Evolutionary conservation across 1,140 invertebrate genomes (phyloP).

Genomic region (Drosophila lini): DNA sequence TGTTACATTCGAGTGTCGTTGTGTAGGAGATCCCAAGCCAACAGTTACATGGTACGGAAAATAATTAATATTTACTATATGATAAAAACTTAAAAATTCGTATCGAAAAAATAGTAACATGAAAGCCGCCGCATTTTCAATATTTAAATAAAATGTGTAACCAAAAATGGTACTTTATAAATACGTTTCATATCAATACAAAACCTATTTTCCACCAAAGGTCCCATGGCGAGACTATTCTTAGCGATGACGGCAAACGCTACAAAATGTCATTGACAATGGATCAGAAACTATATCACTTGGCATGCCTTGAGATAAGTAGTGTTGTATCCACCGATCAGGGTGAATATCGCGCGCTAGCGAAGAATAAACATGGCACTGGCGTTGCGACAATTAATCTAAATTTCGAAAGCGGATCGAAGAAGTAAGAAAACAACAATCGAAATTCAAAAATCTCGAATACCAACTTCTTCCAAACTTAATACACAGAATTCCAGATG

Average conservation of each 20-base stretch:
- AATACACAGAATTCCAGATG: conserved; percentile 95
- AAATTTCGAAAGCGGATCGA: conserved; percentile 95
- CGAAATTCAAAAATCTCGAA: conserved; percentile 21
- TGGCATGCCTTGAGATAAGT: conserved; percentile 93
- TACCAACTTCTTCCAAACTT: conserved; percentile 40
- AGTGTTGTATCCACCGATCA: conserved; percentile 93
- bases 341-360: conserved; percentile 96
- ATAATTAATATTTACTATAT: conserved; percentile 6
- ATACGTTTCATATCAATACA: conserved; percentile 26
- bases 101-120: not conserved
- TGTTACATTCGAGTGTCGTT: conserved; percentile 97
- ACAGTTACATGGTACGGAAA: conserved; percentile 92
- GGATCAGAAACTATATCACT: conserved; percentile 95
- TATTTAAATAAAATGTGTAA: not conserved
- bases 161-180: conserved; percentile 12
- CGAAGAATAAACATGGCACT: conserved; percentile 96
- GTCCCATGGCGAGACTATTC: conserved; percentile 92
- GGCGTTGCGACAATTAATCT: conserved; percentile 97
- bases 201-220: conserved; percentile 85
- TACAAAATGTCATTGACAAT: conserved; percentile 91
- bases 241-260: conserved; percentile 90
- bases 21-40: conserved; percentile 97
- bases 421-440: conserved; percentile 88
- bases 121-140: not conserved
- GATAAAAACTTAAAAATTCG: conserved; percentile 1